Evolutionary conservation across 1,140 invertebrate genomes (phyloP), one percentile per base, ranked within the genome.

Genomic region (Elysia chlorotica): DNA sequence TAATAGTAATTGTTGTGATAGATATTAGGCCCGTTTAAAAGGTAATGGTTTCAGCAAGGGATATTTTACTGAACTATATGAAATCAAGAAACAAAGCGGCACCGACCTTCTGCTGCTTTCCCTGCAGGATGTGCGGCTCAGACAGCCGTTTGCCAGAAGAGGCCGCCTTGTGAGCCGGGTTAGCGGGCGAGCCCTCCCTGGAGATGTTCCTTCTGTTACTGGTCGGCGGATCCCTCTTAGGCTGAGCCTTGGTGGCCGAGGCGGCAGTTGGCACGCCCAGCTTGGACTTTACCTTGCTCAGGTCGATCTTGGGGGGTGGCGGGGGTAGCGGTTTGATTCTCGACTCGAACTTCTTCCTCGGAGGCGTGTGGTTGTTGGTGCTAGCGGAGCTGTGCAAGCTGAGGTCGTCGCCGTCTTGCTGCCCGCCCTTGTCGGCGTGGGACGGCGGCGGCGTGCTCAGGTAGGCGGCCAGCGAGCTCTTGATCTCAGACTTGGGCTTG

Each of bases 401-500:
- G 35, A 1, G 53, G 61, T 25, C n/a, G 37, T 2, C 19, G 1
- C 6, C 54, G 61, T 28, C 38, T 23, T 59, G 68, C n/a, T n/a
- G n/a, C n/a, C n/a, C n/a, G n/a, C n/a, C n/a, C n/a, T n/a, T n/a
- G n/a, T n/a, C n/a, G n/a, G n/a, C n/a, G n/a, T n/a, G n/a, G n/a
- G n/a, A n/a, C 6, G 57, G 59, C 2, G 38, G 35, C 4, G 69
- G 69, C 31, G 74, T 66, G 61, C 74, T 73, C 21, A 83, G 68
- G 54, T 78, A 84, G 6, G 77, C 80, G 31, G 85, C 81, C 21
- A 88, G 73, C 62, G 81, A 80, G 77, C 86, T 87, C 70, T 84
- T 87, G 0, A 87, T 81, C 72, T 88, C 86, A 33, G 76, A 74
- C 68, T 85, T 87, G 1, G 83, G 75, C 57, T 86, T 86, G 0